Evolutionary conservation across 2,797 vertebrate genomes (phyloP).

Genomic region (Pipistrellus kuhlii): DNA sequence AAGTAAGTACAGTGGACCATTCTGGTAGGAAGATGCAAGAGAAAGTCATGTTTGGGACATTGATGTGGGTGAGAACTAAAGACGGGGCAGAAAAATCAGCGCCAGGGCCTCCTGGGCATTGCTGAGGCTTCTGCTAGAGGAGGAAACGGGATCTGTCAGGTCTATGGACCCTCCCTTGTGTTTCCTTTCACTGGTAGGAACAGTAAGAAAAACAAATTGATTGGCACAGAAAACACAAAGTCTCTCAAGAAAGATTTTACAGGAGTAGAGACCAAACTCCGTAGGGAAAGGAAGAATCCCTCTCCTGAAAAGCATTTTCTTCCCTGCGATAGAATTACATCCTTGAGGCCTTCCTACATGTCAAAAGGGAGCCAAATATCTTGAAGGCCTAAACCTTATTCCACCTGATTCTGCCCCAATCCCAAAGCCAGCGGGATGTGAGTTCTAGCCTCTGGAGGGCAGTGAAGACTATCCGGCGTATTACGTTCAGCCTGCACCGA

Average conservation of each 20-base stretch:
- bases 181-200: constrained; percentile 50
- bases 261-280: neutral
- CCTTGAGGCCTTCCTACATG: neutral
- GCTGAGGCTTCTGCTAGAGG: neutral
- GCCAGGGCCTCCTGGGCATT: neutral
- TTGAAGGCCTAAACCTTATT: neutral
- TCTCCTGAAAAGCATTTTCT: constrained; percentile 57
- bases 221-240: constrained; percentile 34
- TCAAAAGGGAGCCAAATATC: neutral
- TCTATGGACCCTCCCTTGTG: constrained; percentile 34
- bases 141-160: constrained; percentile 15
- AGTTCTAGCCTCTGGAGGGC: constrained; percentile 35
- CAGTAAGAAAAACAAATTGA: constrained; percentile 63
- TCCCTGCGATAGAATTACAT: neutral
- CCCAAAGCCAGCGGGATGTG: constrained; percentile 21
- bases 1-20: neutral
- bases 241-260: constrained; percentile 55
- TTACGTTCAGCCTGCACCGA: constrained; percentile 33
- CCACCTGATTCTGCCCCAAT: neutral
- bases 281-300: neutral
- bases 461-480: constrained; percentile 60
- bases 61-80: constrained; percentile 55
- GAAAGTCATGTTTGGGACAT: constrained; percentile 1
- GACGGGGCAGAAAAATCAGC: constrained; percentile 10
- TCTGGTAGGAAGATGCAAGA: constrained; percentile 60